These are phyloP conservation scores for Hirtodrosophila confusa DNA, from an alignment of 2,888 invertebrate genomes.

Conservation along the genomic window DNA sequence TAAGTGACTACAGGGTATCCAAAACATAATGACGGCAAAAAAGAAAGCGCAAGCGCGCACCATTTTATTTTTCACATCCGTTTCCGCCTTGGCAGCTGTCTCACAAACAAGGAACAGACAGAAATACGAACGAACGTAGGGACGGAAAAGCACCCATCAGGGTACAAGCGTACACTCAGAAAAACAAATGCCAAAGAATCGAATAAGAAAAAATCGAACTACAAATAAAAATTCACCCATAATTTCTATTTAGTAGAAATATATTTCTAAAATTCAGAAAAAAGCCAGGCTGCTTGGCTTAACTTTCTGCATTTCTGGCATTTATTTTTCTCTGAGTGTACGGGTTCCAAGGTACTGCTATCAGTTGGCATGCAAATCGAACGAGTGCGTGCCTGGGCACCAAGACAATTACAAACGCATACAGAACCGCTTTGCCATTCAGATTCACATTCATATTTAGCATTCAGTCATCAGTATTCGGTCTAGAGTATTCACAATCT, in stretches of 20 bases:
- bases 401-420: constrained; percentile 84
- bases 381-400: constrained; percentile 26
- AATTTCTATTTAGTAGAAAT: too few relatives aligned
- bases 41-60: constrained; percentile 17
- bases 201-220: too few relatives aligned
- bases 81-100: constrained; percentile 38
- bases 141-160: neutral
- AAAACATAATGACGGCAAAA: neutral
- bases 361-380: constrained; percentile 58
- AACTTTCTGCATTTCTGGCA: too few relatives aligned
- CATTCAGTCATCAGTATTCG: too few relatives aligned
- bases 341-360: constrained; percentile 9
- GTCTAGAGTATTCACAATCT: constrained; percentile 15
- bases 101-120: constrained; percentile 31
- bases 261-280: too few relatives aligned
- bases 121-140: neutral
- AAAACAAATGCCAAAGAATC: too few relatives aligned
- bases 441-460: constrained; percentile 13
- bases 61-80: constrained; percentile 52
- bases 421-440: constrained; percentile 15
- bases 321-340: too few relatives aligned
- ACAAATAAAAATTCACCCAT: too few relatives aligned
- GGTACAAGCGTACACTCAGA: neutral
- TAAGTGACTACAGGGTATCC: neutral
- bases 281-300: too few relatives aligned